phyloP scores from a whole-genome alignment of 1,140 invertebrate genomes.

The Pogonognathellus flavescens region DNA sequence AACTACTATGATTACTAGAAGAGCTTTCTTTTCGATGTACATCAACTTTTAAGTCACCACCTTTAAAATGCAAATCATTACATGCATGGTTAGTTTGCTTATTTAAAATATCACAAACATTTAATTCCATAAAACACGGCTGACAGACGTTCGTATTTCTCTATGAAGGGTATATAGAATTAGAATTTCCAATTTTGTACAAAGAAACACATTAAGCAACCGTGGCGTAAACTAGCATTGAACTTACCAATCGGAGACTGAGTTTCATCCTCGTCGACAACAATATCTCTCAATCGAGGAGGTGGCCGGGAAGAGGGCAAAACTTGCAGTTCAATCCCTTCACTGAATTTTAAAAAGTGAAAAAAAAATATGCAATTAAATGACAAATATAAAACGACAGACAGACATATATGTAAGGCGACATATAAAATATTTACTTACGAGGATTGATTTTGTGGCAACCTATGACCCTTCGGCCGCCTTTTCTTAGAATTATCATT shows the following conservation, averaged over 20 bases:
- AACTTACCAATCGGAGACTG: constrained; percentile 44
- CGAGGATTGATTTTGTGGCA: constrained; percentile 49
- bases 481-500: constrained; percentile 60
- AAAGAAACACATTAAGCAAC: background rate
- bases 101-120: too few species aligned
- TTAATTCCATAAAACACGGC: too few species aligned
- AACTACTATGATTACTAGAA: constrained; percentile 77
- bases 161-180: too few species aligned
- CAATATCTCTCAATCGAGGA: constrained; percentile 14
- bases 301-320: constrained; percentile 37
- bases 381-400: too few species aligned
- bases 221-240: background rate
- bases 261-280: constrained; percentile 4
- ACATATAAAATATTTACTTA: constrained; percentile 45
- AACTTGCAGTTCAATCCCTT: constrained; percentile 64
- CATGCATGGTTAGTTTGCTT: too few species aligned
- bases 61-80: constrained; percentile 66
- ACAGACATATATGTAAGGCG: too few species aligned
- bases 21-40: constrained; percentile 92
- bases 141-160: too few species aligned
- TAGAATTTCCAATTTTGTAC: background rate
- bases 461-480: constrained; percentile 55
- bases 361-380: too few species aligned
- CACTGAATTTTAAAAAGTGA: constrained; percentile 53
- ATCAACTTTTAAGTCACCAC: constrained; percentile 88